These are phyloP conservation scores for Hylomyscus alleni DNA, from an alignment of 2,797 vertebrate genomes.

Conservation along the genomic window DNA sequence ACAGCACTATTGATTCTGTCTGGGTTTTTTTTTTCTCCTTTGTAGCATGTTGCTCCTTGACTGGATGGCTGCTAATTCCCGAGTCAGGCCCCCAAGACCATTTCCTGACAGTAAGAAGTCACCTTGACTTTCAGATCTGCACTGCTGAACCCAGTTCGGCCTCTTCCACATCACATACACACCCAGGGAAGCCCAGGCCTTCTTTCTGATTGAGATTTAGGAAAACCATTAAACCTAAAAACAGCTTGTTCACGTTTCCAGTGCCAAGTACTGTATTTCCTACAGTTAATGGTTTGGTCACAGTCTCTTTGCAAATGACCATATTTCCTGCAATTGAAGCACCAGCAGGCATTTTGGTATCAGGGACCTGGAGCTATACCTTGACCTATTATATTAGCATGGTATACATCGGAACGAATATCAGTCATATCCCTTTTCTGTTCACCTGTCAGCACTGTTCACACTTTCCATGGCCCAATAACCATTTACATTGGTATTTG, in stretches of 20 bases:
- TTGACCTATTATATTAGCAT: background rate
- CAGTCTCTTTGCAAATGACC: no score
- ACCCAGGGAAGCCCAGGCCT: background rate
- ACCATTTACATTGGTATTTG: background rate
- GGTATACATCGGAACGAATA: background rate
- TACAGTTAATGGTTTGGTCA: no score
- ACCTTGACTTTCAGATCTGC: background rate
- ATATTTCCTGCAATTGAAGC: background rate
- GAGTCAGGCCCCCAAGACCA: background rate
- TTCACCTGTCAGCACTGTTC: background rate
- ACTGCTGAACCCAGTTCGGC: background rate
- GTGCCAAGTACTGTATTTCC: background rate
- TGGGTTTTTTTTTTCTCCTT: no score
- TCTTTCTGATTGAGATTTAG: background rate
- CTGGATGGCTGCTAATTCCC: no score
- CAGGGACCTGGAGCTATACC: background rate
- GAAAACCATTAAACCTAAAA: background rate
- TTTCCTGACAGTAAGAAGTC: background rate
- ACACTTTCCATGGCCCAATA: background rate
- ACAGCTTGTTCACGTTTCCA: background rate
- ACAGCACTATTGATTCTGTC: no score
- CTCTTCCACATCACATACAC: background rate
- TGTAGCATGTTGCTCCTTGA: no score
- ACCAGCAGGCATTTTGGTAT: background rate
- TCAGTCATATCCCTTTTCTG: background rate